Conservation (phyloP, 2,888 invertebrate genomes). For the Esperia sulphurella region DNA sequence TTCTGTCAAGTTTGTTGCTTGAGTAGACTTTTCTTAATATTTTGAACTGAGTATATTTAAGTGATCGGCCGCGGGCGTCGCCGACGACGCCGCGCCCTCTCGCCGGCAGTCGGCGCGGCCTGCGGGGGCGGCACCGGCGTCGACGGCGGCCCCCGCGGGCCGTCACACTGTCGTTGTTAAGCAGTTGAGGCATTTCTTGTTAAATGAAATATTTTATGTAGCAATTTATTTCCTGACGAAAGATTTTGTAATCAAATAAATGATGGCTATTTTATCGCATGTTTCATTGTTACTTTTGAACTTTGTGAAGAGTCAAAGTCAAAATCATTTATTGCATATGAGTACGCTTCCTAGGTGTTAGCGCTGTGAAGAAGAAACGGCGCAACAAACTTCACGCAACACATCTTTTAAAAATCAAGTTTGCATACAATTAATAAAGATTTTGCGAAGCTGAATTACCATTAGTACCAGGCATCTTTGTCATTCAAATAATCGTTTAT, state of each 20-base stretch:
- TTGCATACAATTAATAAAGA: too few relatives aligned
- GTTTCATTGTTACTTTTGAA: not conserved
- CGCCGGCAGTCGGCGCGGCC: too few relatives aligned
- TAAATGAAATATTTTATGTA: conserved; percentile 70
- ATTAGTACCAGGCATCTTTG: too few relatives aligned
- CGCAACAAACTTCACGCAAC: too few relatives aligned
- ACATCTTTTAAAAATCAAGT: too few relatives aligned
- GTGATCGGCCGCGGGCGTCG: not conserved
- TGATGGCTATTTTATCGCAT: conserved; percentile 53
- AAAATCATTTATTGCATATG: too few relatives aligned
- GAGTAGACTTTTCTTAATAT: conserved; percentile 37
- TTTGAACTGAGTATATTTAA: conserved; percentile 19
- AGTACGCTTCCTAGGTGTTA: too few relatives aligned
- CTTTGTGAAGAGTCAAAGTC: not conserved
- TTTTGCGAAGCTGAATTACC: too few relatives aligned
- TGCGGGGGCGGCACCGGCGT: conserved; percentile 7
- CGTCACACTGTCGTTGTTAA: conserved; percentile 19
- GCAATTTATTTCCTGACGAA: conserved; percentile 73
- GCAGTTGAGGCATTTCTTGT: conserved; percentile 62
- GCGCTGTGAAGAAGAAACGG: too few relatives aligned
- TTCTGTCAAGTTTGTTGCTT: conserved; percentile 25
- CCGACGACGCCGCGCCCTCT: not conserved
- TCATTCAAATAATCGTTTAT: too few relatives aligned
- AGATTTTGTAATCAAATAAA: conserved; percentile 76
- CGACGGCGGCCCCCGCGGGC: conserved; percentile 11